Base-by-base conservation (phyloP, 2,797 vertebrate genomes). In the Enteromius argenteus region DNA sequence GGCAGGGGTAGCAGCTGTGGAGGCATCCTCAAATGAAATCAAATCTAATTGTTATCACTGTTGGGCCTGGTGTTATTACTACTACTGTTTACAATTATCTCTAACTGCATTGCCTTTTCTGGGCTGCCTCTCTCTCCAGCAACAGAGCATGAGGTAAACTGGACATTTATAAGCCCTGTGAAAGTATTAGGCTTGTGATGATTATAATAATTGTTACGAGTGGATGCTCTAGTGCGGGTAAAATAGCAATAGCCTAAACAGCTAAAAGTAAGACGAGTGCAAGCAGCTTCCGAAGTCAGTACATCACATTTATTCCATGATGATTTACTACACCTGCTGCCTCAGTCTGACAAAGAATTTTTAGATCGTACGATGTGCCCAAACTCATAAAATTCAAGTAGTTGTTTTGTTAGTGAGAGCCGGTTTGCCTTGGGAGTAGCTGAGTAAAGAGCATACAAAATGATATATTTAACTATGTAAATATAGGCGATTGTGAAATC, bases 41-140 rank as follows among this genome's bases (percentile, higher is more conserved):
- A 95, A 95, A 96, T 95, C 93, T 95, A 95, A 96, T 95, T 95
- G 95, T 95, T 95, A 95, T 95, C 95, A 96, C 93, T 94, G 94
- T 94, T 93, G 93, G 93, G 72, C 92, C 91, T 90, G 91, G 93
- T 93, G 93, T 95, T 95, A 95, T 95, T 95, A 94, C 93, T 91
- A 93, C 90, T 91, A 91, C 92, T 92, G 92, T 91, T 88, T 94
- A 91, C 92, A 94, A 95, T 95, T 93, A 94, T 94, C 92, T 87
- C 69, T 85, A 89, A 85, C 86, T 64, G 80, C 86, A 87, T 86
- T 67, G 67, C 75, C 75, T 77, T 79, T 84, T 74, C 67, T 73
- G 42, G 51, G 71, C 67, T 80, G 53, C 39, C 73, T 78, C 80
- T 83, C 73, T 66, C 75, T 74, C 78, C 74, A 79, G 75, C 72